A percentile compares a stretch with the other conserved stretches of the same genome.
These are phyloP conservation scores for Athalia rosae DNA, from an alignment of 2,888 invertebrate species.

Conservation along the genomic window DNA sequence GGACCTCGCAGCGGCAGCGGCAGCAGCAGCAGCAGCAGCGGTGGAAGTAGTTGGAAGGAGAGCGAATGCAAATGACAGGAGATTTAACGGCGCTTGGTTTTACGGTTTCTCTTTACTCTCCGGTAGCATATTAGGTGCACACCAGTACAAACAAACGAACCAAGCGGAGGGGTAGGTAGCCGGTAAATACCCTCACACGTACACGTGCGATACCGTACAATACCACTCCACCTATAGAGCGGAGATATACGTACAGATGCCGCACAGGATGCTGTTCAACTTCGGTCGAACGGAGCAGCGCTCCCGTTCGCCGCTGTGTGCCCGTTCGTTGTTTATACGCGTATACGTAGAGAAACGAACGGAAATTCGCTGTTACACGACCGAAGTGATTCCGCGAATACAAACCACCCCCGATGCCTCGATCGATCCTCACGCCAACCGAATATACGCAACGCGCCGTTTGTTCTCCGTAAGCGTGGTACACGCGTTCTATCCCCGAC, in stretches of 20 bases:
- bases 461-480: no score
- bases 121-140: neutral
- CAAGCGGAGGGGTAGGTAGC: neutral
- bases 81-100: neutral
- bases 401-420: neutral
- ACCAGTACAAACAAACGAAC: neutral
- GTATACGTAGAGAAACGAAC: neutral
- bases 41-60: neutral
- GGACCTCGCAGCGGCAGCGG: no score
- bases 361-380: constrained; percentile 32
- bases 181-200: no score
- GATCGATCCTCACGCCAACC: neutral
- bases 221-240: no score
- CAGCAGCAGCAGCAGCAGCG: neutral
- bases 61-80: constrained; percentile 11
- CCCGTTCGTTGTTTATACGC: neutral
- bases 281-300: no score
- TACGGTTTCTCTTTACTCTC: constrained; percentile 3
- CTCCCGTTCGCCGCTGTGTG: neutral
- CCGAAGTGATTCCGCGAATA: constrained; percentile 14
- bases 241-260: no score
- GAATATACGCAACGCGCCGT: neutral
- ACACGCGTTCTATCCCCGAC: no score
- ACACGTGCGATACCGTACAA: no score
- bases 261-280: no score